Percentiles rank a stretch among this genome's conserved stretches.
phyloP scores from a whole-genome alignment of 2,888 invertebrate species.

The Syritta pipiens region DNA sequence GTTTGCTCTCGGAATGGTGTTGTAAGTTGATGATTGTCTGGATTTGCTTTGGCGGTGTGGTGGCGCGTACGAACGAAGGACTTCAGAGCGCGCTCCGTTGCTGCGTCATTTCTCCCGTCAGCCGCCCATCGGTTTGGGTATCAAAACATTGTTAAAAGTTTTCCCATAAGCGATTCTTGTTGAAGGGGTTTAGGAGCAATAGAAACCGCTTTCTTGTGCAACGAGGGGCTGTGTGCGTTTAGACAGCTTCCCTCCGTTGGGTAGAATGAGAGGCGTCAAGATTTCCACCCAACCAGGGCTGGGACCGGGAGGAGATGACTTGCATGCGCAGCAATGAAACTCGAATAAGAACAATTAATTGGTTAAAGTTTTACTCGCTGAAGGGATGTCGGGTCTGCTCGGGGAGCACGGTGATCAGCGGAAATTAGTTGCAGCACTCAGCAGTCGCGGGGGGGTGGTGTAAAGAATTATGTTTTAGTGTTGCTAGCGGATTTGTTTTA shows the following conservation, averaged over 20 bases:
- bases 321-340: conserved; percentile 25
- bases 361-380: conserved; percentile 21
- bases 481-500: no score
- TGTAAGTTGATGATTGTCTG: conserved; percentile 59
- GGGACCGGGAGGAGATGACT: background rate
- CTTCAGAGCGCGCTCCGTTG: background rate
- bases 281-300: background rate
- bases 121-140: conserved; percentile 16
- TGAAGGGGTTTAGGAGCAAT: conserved; percentile 15
- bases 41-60: conserved; percentile 5
- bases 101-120: conserved; percentile 30
- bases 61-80: no score
- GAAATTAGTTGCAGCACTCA: background rate
- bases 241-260: no score
- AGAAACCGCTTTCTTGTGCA: conserved; percentile 14
- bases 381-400: background rate
- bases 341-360: conserved; percentile 37
- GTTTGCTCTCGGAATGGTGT: conserved; percentile 43
- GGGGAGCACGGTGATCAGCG: conserved; percentile 3
- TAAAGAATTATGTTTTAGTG: conserved; percentile 8
- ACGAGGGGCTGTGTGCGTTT: background rate
- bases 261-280: background rate
- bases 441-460: background rate
- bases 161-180: conserved; percentile 31
- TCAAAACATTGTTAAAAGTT: conserved; percentile 47